A percentile compares a stretch with the other conserved stretches of the same genome.
phyloP scores from a whole-genome alignment of 2,888 invertebrate species.

The Alviniconcha strummeri region DNA sequence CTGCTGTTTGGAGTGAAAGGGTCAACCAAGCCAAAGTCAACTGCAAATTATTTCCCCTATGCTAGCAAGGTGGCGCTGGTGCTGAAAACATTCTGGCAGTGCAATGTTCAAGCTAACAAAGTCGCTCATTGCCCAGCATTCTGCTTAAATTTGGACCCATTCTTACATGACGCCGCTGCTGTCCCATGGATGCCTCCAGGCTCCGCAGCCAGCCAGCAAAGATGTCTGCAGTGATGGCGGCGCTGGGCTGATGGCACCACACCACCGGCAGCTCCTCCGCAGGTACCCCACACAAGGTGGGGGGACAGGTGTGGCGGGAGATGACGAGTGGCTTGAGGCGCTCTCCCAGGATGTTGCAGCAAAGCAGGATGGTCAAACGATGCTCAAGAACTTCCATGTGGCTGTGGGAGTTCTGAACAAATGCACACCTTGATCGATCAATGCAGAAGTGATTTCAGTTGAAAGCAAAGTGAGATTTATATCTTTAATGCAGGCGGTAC shows the following conservation, averaged over 20 bases:
- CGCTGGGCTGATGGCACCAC: slow-evolving; percentile 34
- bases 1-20: no score
- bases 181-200: slow-evolving; percentile 36
- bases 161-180: slow-evolving; percentile 35
- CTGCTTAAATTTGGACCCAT: no score
- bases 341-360: slow-evolving; percentile 39
- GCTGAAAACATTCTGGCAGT: no score
- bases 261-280: slow-evolving; percentile 32
- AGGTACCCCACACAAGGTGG: slow-evolving; percentile 7
- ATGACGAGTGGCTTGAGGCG: slow-evolving; percentile 39
- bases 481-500: no score
- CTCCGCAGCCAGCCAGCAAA: slow-evolving; percentile 38
- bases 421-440: neutral
- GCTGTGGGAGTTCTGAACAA: slow-evolving; percentile 27
- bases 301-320: slow-evolving; percentile 11
- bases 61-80: no score
- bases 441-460: no score
- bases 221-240: slow-evolving; percentile 36
- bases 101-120: no score
- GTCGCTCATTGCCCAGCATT: no score
- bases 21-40: no score
- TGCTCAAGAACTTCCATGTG: slow-evolving; percentile 32
- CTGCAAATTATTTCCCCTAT: no score
- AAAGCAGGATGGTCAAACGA: slow-evolving; percentile 36
- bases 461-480: no score